Evolutionary conservation across 2,888 invertebrate genomes (phyloP), one percentile per base, ranked within the genome.

Genomic region (Paralinhomoeus sp.): DNA sequence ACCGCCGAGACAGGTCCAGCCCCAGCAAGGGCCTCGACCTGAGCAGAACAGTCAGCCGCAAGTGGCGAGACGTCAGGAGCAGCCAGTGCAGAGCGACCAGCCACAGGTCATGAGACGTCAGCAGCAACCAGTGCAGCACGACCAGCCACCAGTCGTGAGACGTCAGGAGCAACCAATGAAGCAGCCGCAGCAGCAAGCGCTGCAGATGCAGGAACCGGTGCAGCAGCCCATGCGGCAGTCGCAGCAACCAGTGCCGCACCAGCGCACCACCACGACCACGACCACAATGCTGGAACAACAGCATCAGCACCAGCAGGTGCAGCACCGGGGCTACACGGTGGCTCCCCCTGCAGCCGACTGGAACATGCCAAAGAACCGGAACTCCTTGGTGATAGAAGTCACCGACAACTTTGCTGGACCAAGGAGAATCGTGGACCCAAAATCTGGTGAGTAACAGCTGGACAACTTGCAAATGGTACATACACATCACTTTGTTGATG

Each of bases 331-430:
- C 24, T 60, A 58, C 47, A 57, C 58, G 20, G 61, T 60, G 18
- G 55, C 55, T 13, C 52, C 54, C 34, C 53, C 60, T 23, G 59
- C 61, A 9, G 49, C 48, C 33, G 56, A 54, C 34, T 60, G 60
- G 60, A 54, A 58, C 41, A 42, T 54, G 45, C 50, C 54, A 2
- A 48, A 50, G 33, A 50, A 53, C 39, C 38, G 46, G 24, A 27
- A 47, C 37, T 54, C 57, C 18, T 49, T 56, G 24, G 61, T 61
- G 18, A 54, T 61, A 41, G 61, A 61, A 47, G 61, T 62, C n/a
- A 58, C 59, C 20, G 61, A 61, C 45, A 56, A 57, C 2, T 61
- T 62, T 44, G 51, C 55, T n/a, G 58, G 57, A 18, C 49, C 51
- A 2, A 24, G 42, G 17, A 42, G 49, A 33, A 38, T 46, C 38